phyloP scores from a whole-genome alignment of 2,113 vertebrate genomes.

The Actenoides hombroni region DNA sequence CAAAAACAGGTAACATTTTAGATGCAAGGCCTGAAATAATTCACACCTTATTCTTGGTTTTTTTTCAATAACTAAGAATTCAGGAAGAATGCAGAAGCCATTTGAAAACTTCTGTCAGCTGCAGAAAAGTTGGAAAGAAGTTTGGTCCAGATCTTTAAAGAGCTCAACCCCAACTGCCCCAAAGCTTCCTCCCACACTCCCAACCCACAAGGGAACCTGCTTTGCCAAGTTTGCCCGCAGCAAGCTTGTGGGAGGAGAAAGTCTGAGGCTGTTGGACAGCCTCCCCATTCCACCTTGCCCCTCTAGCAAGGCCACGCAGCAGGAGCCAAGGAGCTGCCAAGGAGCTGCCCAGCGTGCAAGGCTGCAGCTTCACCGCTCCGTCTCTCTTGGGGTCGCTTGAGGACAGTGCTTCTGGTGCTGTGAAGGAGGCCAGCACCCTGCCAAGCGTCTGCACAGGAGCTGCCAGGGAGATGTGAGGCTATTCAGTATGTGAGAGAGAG shows the following conservation, averaged over 20 bases:
- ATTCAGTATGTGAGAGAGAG: background rate
- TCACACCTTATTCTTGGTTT: background rate
- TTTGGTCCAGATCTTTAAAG: background rate
- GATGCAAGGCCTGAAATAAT: background rate
- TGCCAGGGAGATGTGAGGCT: background rate
- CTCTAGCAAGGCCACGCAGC: background rate
- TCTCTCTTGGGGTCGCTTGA: background rate
- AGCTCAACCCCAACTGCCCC: background rate
- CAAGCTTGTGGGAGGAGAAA: background rate
- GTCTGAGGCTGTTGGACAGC: background rate
- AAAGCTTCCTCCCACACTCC: background rate
- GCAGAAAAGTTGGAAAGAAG: background rate
- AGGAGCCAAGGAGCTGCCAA: background rate
- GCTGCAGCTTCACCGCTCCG: rapidly evolving
- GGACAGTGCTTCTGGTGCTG: background rate
- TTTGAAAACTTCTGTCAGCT: background rate
- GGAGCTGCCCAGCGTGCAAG: background rate
- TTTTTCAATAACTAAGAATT: constrained; percentile 13
- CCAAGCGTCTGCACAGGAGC: background rate
- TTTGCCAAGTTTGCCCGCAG: background rate
- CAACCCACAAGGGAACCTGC: background rate
- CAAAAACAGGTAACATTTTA: background rate
- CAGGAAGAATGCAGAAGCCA: background rate
- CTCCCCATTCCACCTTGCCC: background rate
- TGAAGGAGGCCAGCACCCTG: background rate